Evolutionary conservation across 2,888 invertebrate species (phyloP), one percentile per base, ranked within the genome.

Genomic region (Caprella mutica): DNA sequence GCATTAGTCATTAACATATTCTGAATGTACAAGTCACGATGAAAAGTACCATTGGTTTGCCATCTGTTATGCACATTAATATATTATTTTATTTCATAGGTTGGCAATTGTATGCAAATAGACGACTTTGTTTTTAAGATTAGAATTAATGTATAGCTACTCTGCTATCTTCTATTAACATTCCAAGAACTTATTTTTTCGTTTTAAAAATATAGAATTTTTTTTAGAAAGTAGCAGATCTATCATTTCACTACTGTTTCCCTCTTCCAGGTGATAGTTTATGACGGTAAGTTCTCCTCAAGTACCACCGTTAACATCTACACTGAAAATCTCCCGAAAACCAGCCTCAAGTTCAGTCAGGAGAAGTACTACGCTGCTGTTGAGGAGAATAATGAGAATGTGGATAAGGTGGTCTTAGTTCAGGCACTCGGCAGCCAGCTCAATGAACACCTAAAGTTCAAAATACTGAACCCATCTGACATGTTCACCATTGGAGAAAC

Each of bases 391-490:
- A 81, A 84, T 4, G 87, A 89, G 0, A 85, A 85, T 73, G 80
- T 84, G 23, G 77, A 81, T 21, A 86, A 84, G 0, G 81, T 94
- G 5, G 81, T 84, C 55, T 85, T 92, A 14, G 84, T 93, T 1
- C 86, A 86, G 73, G 88, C 92, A 14, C 77, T 90, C 21, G 93
- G 93, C 9, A 86, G 84, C 66, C 81, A 82, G 56, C 77, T 93
- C 59, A 86, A 90, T 72, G 92, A 93, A 70, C 89, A 92, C 72
- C 77, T 93, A 9, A 80, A 84, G 67, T 94, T 91, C 73, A 17
- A 78, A 55, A 86, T 94, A 59, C 77, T 93, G 30, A 94, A 94
- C 76, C 91, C 91, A 0, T 83, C 83, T 1, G 81, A 56, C 8
- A 56, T 60, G 56, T 64, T 64, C 21, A 35, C 33, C 68, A 86